phyloP scores from a whole-genome alignment of 2,113 vertebrate genomes.

The Oryzias celebensis region DNA sequence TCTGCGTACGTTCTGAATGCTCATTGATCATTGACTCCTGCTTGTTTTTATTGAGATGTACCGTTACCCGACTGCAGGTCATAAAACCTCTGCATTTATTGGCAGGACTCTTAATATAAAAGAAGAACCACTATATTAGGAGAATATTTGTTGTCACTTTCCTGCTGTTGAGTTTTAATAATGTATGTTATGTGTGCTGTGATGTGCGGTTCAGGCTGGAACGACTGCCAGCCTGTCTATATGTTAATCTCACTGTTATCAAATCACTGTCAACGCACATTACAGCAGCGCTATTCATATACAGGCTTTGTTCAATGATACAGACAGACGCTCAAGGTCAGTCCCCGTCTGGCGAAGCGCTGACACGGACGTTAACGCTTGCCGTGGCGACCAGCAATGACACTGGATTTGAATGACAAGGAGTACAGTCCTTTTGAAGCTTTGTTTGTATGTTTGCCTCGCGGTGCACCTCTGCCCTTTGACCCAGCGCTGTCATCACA shows the following conservation, averaged over 20 bases:
- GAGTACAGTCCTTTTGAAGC: not conserved
- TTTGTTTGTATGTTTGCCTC: not conserved
- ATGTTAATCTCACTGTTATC: constrained; percentile 67
- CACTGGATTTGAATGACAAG: constrained; percentile 1
- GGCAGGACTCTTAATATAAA: not conserved
- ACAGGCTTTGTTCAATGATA: constrained; percentile 14
- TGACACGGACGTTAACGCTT: constrained; percentile 16
- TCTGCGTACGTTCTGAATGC: too few relatives aligned
- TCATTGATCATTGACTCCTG: too few relatives aligned
- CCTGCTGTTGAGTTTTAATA: constrained; percentile 45
- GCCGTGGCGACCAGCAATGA: constrained; percentile 1
- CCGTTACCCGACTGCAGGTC: too few relatives aligned
- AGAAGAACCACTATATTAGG: constrained; percentile 17
- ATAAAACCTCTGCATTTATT: constrained; percentile 1
- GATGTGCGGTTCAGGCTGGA: constrained; percentile 28
- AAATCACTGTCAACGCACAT: constrained; percentile 48
- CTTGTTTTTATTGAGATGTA: too few relatives aligned
- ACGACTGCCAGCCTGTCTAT: constrained; percentile 55
- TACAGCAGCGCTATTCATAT: constrained; percentile 25
- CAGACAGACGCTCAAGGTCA: constrained; percentile 39
- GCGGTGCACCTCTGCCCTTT: constrained; percentile 1
- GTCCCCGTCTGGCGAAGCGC: constrained; percentile 22
- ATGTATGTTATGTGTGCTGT: constrained; percentile 22
- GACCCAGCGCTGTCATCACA: constrained; percentile 5
- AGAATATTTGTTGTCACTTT: constrained; percentile 38